phyloP scores from a whole-genome alignment of 2,113 vertebrate genomes.

The Actenoides lindsayi region DNA sequence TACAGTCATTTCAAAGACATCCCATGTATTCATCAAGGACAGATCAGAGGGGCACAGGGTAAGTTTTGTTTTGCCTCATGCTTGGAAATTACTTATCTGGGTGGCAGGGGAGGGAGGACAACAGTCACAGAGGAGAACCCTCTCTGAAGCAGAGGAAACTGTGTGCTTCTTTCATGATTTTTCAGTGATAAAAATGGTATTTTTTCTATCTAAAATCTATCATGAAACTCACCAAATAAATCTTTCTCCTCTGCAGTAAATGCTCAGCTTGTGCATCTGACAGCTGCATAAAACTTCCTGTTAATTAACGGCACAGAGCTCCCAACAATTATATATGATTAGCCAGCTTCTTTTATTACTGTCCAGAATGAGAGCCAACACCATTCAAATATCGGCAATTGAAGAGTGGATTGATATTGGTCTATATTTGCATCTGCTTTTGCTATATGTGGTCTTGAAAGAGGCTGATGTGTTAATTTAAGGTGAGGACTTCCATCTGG shows the following conservation, averaged over 20 bases:
- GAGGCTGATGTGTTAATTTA: neutral
- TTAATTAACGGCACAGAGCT: neutral
- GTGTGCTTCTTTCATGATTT: neutral
- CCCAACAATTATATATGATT: neutral
- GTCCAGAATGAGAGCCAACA: slow-evolving; percentile 16
- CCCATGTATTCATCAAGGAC: neutral
- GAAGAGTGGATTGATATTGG: neutral
- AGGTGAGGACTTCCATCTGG: neutral
- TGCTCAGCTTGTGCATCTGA: slow-evolving; percentile 29
- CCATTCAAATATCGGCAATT: neutral
- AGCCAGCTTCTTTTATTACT: slow-evolving; percentile 1
- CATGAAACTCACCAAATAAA: neutral
- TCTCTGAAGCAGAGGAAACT: neutral
- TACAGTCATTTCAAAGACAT: neutral
- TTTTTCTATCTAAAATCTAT: neutral
- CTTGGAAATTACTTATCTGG: neutral
- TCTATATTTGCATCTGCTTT: neutral
- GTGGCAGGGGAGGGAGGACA: neutral
- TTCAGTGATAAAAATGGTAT: neutral
- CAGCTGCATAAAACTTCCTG: slow-evolving; percentile 51
- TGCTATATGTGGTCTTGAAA: neutral
- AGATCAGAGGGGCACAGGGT: neutral
- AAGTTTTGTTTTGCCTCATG: neutral
- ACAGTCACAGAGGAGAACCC: neutral
- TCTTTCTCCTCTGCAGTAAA: slow-evolving; percentile 21